phyloP scores from a whole-genome alignment of 2,797 vertebrate species.

The Megaceryle alcyon region DNA sequence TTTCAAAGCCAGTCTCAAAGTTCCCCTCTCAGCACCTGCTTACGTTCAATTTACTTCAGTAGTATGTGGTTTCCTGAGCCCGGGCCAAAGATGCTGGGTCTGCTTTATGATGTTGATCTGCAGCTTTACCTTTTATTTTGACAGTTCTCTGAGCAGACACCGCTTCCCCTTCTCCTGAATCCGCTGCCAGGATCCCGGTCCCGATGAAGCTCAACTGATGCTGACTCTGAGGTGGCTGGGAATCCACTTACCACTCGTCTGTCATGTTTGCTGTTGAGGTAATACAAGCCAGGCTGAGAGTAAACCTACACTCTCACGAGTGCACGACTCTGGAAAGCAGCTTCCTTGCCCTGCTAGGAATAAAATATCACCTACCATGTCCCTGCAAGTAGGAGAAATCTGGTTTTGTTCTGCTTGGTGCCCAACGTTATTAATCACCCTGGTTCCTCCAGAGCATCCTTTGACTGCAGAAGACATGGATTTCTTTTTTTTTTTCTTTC shows the following conservation, averaged over 20 bases:
- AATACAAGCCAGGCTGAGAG: neutral
- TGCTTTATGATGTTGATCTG: neutral
- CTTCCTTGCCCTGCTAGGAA: neutral
- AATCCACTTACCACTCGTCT: fast-evolving
- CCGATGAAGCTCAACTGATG: neutral
- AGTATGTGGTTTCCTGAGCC: neutral
- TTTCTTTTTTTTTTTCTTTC: neutral
- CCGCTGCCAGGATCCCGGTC: neutral
- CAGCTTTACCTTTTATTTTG: neutral
- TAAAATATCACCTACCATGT: neutral
- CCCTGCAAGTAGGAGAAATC: neutral
- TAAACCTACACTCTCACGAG: neutral
- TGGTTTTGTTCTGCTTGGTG: neutral
- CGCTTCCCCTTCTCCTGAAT: neutral
- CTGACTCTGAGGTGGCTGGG: neutral
- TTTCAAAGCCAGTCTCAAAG: neutral
- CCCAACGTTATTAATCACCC: fast-evolving
- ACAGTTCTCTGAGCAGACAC: neutral
- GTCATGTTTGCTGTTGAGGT: neutral
- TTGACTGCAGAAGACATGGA: neutral
- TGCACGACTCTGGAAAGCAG: neutral
- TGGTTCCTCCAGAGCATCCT: neutral
- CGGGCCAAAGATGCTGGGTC: neutral
- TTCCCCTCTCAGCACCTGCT: neutral
- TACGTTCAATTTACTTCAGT: neutral